A percentile compares a stretch with the other conserved stretches of the same genome.
phyloP scores from a whole-genome alignment of 2,797 vertebrate genomes.

The Trachops cirrhosus region DNA sequence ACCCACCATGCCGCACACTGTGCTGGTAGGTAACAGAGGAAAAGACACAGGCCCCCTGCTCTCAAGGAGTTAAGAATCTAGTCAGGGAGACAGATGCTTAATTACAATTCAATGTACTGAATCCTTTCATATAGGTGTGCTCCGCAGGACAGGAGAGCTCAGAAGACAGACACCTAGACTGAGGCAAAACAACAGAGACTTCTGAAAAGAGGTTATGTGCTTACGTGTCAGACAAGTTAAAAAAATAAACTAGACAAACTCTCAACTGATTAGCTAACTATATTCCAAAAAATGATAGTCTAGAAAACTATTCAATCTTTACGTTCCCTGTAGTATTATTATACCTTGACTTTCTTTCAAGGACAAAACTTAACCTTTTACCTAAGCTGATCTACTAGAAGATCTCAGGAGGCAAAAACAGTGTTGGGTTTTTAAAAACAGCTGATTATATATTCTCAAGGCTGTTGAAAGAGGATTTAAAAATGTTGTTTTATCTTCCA shows the following conservation, averaged over 20 bases:
- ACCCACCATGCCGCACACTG: neutral
- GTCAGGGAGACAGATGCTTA: neutral
- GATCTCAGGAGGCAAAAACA: neutral
- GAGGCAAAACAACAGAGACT: neutral
- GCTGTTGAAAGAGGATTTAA: neutral
- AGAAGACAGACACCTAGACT: neutral
- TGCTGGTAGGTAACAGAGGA: neutral
- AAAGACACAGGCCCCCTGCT: accelerated
- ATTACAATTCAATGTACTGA: neutral
- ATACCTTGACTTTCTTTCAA: neutral
- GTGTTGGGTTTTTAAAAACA: neutral
- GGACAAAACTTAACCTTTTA: conserved; percentile 15
- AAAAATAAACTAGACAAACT: neutral
- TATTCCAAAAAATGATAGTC: neutral
- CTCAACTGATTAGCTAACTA: neutral
- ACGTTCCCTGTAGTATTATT: neutral
- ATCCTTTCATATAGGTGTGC: neutral
- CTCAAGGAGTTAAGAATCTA: neutral
- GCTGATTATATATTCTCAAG: neutral
- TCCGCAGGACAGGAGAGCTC: neutral
- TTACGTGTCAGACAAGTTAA: neutral
- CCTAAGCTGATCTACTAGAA: neutral
- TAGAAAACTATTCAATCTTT: neutral
- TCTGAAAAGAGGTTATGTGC: neutral
- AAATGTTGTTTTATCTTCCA: neutral